These are phyloP conservation scores for Beroe ovata DNA, from an alignment of 37 sponge, comb jelly and placozoan genomes.

Conservation along the genomic window DNA sequence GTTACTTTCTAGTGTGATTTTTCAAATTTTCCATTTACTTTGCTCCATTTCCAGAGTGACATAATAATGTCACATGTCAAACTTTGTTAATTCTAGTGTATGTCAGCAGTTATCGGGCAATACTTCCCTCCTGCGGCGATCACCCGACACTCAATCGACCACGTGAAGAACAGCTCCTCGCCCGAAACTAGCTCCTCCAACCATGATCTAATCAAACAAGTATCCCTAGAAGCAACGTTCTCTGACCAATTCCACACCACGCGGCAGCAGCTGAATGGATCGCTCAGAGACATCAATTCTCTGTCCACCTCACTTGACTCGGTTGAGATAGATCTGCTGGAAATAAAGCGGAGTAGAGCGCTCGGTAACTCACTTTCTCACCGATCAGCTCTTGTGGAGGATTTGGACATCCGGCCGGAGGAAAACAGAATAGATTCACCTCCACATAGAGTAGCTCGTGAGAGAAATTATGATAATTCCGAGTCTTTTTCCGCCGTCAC, in stretches of 20 bases:
- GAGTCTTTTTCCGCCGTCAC: neutral
- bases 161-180: no score
- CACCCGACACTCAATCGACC: no score
- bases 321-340: neutral
- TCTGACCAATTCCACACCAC: neutral
- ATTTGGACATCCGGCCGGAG: neutral
- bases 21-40: no score
- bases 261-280: neutral
- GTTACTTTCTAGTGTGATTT: no score
- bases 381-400: constrained; percentile 19
- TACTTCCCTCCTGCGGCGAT: no score
- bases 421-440: neutral
- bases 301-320: neutral
- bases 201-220: neutral
- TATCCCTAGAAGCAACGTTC: neutral
- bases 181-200: no score
- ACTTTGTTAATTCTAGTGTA: no score
- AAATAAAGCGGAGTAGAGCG: neutral
- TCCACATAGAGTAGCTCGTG: neutral
- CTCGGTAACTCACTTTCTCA: neutral
- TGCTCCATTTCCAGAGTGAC: no score
- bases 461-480: no score
- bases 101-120: no score
- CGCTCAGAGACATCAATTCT: neutral
- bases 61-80: no score